Base-by-base conservation (phyloP, 2,797 vertebrate species). In the Pseudomugil tenellus region DNA sequence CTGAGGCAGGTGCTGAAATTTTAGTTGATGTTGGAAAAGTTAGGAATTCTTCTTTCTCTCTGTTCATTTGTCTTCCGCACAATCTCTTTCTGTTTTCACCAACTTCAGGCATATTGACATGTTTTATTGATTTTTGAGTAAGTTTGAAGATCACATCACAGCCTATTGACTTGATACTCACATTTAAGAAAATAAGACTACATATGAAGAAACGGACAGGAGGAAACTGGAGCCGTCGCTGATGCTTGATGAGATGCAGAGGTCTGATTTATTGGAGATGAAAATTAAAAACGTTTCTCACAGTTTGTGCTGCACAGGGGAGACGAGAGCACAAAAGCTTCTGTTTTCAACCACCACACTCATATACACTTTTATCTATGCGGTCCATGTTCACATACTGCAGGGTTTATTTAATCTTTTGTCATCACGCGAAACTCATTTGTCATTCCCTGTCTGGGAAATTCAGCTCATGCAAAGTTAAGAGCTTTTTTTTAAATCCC, bases 201-300 rank as follows among this genome's bases (percentile, higher is more conserved):
- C 7, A 17, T 11, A 1, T 35, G 60, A 26, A 49, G n/a, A 35
- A 25, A 0, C 29, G 37, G 26, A n/a, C 1, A 57, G 3, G 29
- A 54, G 5, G 32, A 5, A 55, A 52, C n/a, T 29, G 26, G 3
- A 57, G 52, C 11, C 35, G 64, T 28, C 32, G 48, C 60, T 79
- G 26, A 46, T 58, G 64, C 51, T 77, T 65, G 70, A 81, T 77
- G 54, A 80, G 34, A 62, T 65, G 67, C 32, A 58, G 32, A 16
- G 57, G 41, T 64, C 34, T 79, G 51, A 58, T 76, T 72, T 73
- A 54, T 23, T 51, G 69, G 29, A 69, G 49, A 11, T 32, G 1
- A 48, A 63, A 76, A 64, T 67, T 51, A 58, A 70, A 62, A 17
- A 19, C 43, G 75, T 79, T 86, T 86, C 75, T 81, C 80, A 79